A percentile compares a stretch with the other conserved stretches of the same genome.
Conservation (phyloP, 2,113 vertebrate species). For the Apodemus sylvaticus region DNA sequence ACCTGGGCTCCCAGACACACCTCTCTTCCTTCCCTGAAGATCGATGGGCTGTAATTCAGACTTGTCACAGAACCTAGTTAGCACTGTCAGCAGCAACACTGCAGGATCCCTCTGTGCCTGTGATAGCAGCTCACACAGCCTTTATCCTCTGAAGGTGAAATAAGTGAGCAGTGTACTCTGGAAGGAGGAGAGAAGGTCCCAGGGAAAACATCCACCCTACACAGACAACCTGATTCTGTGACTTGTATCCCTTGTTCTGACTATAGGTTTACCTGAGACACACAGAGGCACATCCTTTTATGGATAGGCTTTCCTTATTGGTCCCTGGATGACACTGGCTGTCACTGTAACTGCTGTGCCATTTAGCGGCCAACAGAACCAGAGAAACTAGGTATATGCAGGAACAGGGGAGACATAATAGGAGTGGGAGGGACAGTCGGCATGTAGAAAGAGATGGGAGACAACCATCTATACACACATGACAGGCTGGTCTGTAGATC, state of each 20-base stretch:
- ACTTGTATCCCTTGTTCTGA: not conserved
- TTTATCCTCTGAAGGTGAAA: not conserved
- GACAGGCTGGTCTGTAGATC: not conserved
- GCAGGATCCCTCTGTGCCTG: not conserved
- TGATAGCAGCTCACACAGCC: too few species aligned
- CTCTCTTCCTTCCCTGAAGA: too few species aligned
- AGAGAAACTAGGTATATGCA: not conserved
- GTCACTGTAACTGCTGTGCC: not conserved
- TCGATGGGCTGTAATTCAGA: too few species aligned
- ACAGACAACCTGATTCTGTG: not conserved
- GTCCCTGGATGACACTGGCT: not conserved
- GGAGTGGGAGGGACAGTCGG: not conserved
- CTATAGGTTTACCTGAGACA: not conserved
- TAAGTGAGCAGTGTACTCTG: not conserved
- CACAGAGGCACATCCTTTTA: not conserved
- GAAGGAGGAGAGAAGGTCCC: not conserved
- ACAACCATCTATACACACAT: not conserved
- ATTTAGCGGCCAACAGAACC: not conserved
- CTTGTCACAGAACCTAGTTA: too few species aligned
- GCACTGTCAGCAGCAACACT: too few species aligned
- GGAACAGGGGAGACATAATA: not conserved
- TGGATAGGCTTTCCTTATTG: not conserved
- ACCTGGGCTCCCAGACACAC: too few species aligned
- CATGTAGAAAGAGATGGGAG: not conserved
- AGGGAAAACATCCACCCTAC: not conserved